phyloP scores from a whole-genome alignment of 2,888 invertebrate species.

The Blomia tropicalis region DNA sequence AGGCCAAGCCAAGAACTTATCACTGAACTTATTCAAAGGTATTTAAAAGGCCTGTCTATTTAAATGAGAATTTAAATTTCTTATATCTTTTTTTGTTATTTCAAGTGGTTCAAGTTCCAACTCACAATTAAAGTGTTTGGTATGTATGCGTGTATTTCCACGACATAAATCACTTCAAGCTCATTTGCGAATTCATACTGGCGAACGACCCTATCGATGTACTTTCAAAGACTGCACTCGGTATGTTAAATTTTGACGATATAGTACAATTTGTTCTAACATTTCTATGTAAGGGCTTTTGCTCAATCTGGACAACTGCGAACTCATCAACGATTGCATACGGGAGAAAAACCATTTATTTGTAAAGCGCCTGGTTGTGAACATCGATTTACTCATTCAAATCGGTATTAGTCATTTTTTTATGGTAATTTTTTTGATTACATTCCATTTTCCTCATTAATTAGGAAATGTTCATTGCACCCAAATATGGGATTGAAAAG shows the following conservation, averaged over 20 bases:
- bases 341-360: conserved; percentile 57
- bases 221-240: conserved; percentile 52
- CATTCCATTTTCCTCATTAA: no score
- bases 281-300: conserved; percentile 42
- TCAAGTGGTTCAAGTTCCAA: conserved; percentile 50
- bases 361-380: conserved; percentile 44
- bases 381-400: conserved; percentile 57
- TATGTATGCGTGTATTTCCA: conserved; percentile 55
- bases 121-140: conserved; percentile 52
- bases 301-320: conserved; percentile 60
- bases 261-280: conserved; percentile 32
- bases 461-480: conserved; percentile 48
- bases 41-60: no score
- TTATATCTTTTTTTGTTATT: no score
- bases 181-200: conserved; percentile 41
- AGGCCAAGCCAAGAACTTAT: conserved; percentile 54
- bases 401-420: no score
- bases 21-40: conserved; percentile 48
- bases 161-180: conserved; percentile 58
- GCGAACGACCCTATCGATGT: conserved; percentile 55
- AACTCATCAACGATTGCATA: conserved; percentile 58
- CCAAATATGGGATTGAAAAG: conserved; percentile 45
- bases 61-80: no score
- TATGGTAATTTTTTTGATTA: no score
- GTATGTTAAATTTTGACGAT: conserved; percentile 59